phyloP scores from a whole-genome alignment of 2,797 vertebrate species.

The Ceryle rudis region DNA sequence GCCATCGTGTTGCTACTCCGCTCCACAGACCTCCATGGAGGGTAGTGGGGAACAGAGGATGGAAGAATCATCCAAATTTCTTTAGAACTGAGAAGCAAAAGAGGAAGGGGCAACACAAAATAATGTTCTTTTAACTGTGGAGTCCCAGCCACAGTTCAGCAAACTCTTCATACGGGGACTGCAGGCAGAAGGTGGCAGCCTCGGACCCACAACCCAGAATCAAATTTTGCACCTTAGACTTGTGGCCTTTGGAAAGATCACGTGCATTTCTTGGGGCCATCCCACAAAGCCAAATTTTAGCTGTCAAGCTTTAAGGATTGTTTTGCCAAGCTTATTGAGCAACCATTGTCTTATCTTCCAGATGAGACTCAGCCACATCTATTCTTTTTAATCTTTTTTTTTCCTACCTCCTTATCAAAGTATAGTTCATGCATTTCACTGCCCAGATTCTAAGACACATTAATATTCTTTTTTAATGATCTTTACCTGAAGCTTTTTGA shows the following conservation, averaged over 20 bases:
- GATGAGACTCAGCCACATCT: neutral
- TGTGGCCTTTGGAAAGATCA: neutral
- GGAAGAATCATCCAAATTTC: neutral
- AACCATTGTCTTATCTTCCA: neutral
- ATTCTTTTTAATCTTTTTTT: neutral
- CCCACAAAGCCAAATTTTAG: neutral
- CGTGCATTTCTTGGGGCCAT: neutral
- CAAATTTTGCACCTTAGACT: neutral
- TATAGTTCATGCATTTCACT: neutral
- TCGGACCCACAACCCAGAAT: neutral
- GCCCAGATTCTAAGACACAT: neutral
- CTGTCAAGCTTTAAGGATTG: neutral
- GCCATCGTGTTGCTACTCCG: neutral
- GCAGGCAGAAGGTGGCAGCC: neutral
- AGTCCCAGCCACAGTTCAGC: neutral
- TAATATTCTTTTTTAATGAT: neutral
- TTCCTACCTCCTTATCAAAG: neutral
- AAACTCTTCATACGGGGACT: neutral
- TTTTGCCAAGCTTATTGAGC: neutral
- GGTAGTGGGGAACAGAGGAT: neutral
- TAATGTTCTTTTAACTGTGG: neutral
- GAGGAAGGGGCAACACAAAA: neutral
- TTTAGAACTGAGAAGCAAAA: neutral
- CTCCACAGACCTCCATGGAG: accelerated
- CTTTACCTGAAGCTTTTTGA: neutral